These are phyloP conservation scores for Alectura lathami DNA, from an alignment of 2,113 vertebrate genomes.

Conservation along the genomic window DNA sequence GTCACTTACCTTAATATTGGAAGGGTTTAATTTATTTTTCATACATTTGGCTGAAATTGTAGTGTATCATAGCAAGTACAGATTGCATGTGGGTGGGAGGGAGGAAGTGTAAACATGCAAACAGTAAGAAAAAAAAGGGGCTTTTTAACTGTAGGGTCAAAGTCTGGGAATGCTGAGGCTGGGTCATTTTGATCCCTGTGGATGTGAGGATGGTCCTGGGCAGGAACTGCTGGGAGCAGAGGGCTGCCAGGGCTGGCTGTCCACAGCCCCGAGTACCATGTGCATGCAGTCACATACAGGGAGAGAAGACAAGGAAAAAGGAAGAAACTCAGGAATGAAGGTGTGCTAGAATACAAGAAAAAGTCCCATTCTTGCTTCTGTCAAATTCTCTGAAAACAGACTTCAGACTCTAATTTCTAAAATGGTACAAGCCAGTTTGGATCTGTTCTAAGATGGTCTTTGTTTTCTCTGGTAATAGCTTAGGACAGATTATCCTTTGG, in stretches of 20 bases:
- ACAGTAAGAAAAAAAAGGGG: not conserved
- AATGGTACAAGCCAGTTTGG: not conserved
- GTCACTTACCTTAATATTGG: not conserved
- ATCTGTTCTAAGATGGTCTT: not conserved
- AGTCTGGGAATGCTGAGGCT: not conserved
- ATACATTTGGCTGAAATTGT: not conserved
- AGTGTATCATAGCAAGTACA: not conserved
- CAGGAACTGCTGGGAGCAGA: not conserved
- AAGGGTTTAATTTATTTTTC: not conserved
- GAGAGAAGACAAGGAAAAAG: not conserved
- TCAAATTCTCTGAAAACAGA: not conserved
- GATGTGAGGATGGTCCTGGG: not conserved
- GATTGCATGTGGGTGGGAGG: not conserved
- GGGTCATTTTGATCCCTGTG: not conserved
- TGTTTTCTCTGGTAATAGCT: not conserved
- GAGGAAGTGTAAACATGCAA: not conserved
- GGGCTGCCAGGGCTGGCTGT: not conserved
- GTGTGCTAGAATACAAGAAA: not conserved
- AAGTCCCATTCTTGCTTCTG: not conserved
- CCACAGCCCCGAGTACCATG: too few relatives aligned
- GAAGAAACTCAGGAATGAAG: not conserved
- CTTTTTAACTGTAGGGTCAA: not conserved
- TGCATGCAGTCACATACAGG: too few relatives aligned
- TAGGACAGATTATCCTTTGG: conserved; percentile 22
- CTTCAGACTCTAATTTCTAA: not conserved